Percentiles rank a stretch among this genome's conserved stretches.
These are phyloP conservation scores for Megaceryle maxima DNA, from an alignment of 2,113 vertebrate genomes.

Conservation along the genomic window DNA sequence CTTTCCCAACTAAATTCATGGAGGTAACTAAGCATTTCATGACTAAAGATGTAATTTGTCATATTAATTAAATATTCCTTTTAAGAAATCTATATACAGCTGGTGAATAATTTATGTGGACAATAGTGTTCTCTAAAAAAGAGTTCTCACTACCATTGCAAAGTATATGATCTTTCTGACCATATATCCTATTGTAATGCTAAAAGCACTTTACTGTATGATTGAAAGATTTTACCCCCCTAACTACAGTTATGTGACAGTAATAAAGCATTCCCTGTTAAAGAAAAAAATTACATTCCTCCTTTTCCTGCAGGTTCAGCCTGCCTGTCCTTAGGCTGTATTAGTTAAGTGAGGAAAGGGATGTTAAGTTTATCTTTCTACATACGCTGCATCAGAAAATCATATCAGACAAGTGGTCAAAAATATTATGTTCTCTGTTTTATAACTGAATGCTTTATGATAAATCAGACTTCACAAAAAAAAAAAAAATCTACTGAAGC, in stretches of 20 bases:
- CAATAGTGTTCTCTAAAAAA: not conserved
- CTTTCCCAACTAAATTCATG: not conserved
- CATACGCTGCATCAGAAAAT: not conserved
- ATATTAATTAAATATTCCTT: slow-evolving; percentile 47
- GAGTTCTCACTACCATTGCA: not conserved
- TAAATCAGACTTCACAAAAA: not conserved
- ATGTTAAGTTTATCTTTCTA: not conserved
- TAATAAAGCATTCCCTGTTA: not conserved
- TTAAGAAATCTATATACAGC: slow-evolving; percentile 18
- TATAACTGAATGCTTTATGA: not conserved
- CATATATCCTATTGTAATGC: not conserved
- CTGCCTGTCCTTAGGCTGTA: not conserved
- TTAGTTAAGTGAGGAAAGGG: not conserved
- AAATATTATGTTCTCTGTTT: not conserved
- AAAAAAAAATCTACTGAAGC: not conserved
- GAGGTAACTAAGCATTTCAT: not conserved
- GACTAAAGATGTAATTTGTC: slow-evolving; percentile 31
- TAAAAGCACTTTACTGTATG: not conserved
- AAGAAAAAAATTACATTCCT: not conserved
- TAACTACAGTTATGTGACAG: not conserved
- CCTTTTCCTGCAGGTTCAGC: not conserved
- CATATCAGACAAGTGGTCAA: not conserved
- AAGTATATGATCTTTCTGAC: not conserved
- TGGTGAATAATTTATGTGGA: not conserved
- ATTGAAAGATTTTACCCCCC: not conserved